These are phyloP conservation scores for Pocota personata DNA, from an alignment of 2,888 invertebrate genomes.

Conservation along the genomic window DNA sequence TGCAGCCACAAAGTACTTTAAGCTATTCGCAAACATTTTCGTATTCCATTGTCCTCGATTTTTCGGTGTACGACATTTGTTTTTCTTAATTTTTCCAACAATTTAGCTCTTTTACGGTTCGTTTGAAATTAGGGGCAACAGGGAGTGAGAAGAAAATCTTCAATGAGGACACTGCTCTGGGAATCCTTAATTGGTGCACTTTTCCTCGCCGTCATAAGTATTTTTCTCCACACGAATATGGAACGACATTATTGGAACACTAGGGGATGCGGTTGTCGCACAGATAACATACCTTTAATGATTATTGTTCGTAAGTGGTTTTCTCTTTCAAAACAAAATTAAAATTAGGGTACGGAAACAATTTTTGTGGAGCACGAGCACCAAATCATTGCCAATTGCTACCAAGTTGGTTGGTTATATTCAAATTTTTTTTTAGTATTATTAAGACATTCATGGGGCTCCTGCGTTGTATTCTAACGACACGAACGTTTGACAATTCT, in stretches of 20 bases:
- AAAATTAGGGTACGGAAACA: neutral
- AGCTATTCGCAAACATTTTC: conserved; percentile 49
- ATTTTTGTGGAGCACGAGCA: neutral
- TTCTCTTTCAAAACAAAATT: neutral
- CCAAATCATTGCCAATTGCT: neutral
- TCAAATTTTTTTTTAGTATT: neutral
- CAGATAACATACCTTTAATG: neutral
- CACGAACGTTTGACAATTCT: no score
- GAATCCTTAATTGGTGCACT: conserved; percentile 19
- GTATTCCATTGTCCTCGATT: conserved; percentile 45
- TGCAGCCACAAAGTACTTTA: conserved; percentile 49
- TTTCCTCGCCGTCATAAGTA: neutral
- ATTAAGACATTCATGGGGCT: neutral
- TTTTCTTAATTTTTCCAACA: conserved; percentile 7
- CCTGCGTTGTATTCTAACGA: no score
- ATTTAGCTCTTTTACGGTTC: conserved; percentile 10
- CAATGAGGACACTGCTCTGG: conserved; percentile 5
- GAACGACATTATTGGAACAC: neutral
- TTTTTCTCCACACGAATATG: neutral
- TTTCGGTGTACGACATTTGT: neutral
- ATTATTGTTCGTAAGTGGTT: conserved; percentile 13
- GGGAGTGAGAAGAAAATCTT: neutral
- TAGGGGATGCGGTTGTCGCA: conserved; percentile 2
- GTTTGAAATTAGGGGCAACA: neutral
- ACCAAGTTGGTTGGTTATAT: neutral